These are phyloP conservation scores for Aphodius granarius DNA, from an alignment of 2,888 invertebrate genomes.

Conservation along the genomic window DNA sequence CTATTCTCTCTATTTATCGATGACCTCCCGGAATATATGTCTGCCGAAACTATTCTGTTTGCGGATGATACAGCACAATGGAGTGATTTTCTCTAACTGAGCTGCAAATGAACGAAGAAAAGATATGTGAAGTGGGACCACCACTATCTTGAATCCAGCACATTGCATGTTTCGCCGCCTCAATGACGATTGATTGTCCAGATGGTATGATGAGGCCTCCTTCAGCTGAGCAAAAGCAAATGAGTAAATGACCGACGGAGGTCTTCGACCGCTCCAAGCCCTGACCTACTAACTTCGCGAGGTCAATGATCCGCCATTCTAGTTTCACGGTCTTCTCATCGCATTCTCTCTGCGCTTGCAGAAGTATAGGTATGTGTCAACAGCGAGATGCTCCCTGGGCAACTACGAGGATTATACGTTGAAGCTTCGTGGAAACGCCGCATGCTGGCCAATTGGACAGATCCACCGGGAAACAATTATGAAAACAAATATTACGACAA, in stretches of 20 bases:
- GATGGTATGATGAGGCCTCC: constrained; percentile 16
- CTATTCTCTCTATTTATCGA: no score
- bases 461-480: no score
- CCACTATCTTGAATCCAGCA: no score
- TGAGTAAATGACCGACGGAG: constrained; percentile 51
- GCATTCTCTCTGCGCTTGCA: neutral
- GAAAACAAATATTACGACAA: no score
- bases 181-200: neutral
- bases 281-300: constrained; percentile 56
- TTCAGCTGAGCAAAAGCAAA: constrained; percentile 34
- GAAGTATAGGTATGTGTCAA: neutral
- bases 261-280: constrained; percentile 53
- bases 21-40: no score
- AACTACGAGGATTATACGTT: neutral
- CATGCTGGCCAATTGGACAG: neutral
- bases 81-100: no score
- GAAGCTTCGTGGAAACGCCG: neutral
- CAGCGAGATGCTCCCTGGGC: neutral
- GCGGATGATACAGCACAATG: no score
- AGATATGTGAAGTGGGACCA: no score
- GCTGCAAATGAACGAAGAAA: no score
- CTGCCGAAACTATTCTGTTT: no score
- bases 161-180: neutral
- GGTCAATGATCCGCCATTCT: constrained; percentile 55
- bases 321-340: constrained; percentile 48